Conservation (phyloP, 2,888 invertebrate genomes). For the Dysmachus trigonus region DNA sequence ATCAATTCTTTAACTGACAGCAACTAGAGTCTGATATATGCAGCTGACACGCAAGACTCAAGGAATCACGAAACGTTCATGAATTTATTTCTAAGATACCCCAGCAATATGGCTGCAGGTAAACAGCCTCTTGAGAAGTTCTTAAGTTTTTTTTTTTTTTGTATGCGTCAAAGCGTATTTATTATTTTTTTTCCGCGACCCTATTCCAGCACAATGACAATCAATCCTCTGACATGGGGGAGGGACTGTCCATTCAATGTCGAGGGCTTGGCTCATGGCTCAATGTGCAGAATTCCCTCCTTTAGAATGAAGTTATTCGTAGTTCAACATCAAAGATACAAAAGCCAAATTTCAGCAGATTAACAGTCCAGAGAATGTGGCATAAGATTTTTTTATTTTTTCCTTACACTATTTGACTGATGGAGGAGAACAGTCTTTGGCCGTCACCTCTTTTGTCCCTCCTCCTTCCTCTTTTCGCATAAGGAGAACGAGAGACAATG, state of each 20-base stretch:
- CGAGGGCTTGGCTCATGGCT: neutral
- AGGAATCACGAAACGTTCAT: neutral
- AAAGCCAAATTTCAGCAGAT: neutral
- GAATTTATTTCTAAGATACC: neutral
- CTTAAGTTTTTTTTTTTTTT: neutral
- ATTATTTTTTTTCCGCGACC: neutral
- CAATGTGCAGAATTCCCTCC: neutral
- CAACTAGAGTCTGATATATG: slow-evolving; percentile 19
- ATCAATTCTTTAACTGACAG: slow-evolving; percentile 7
- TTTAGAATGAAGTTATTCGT: neutral
- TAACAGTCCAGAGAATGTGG: neutral
- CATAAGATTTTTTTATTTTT: neutral
- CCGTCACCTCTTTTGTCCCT: neutral
- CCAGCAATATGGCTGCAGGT: neutral
- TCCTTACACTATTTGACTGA: neutral
- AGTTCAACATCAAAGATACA: neutral
- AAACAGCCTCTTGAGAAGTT: neutral
- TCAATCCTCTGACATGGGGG: neutral
- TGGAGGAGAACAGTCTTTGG: neutral
- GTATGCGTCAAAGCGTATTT: neutral
- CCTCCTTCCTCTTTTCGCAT: neutral
- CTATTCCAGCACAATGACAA: neutral
- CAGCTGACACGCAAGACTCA: slow-evolving; percentile 1
- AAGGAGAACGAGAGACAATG: neutral
- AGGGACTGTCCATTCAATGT: neutral